Evolutionary conservation across 2,113 vertebrate genomes (phyloP).

Genomic region (Lethenteron camtschaticum): DNA sequence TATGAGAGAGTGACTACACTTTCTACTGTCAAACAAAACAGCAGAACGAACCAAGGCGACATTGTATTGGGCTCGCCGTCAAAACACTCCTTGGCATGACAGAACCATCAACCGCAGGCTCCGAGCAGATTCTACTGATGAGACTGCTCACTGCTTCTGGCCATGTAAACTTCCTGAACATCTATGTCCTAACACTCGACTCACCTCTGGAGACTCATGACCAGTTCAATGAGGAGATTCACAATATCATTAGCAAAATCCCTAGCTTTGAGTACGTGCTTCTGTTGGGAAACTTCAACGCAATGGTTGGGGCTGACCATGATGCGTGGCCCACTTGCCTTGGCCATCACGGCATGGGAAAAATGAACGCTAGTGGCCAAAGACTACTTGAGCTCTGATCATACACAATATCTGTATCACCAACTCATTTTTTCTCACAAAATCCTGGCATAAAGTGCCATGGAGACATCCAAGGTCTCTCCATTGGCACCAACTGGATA

Average conservation of each 20-base stretch:
- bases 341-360: neutral
- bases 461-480: neutral
- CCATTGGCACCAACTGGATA: neutral
- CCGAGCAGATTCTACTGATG: neutral
- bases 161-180: neutral
- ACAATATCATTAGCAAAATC: neutral
- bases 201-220: neutral
- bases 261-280: neutral
- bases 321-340: neutral
- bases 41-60: neutral
- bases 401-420: neutral
- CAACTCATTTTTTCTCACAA: neutral
- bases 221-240: neutral
- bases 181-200: neutral
- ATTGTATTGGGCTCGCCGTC: neutral
- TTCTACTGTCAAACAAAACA: conserved; percentile 1
- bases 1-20: neutral
- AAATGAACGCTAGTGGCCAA: conserved; percentile 1
- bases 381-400: conserved; percentile 1
- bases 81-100: neutral
- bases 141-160: neutral
- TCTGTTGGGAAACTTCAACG: neutral
- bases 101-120: neutral
- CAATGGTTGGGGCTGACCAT: neutral
- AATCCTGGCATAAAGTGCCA: neutral